Conservation (phyloP, 2,113 vertebrate species). For the Antennarius striatus region DNA sequence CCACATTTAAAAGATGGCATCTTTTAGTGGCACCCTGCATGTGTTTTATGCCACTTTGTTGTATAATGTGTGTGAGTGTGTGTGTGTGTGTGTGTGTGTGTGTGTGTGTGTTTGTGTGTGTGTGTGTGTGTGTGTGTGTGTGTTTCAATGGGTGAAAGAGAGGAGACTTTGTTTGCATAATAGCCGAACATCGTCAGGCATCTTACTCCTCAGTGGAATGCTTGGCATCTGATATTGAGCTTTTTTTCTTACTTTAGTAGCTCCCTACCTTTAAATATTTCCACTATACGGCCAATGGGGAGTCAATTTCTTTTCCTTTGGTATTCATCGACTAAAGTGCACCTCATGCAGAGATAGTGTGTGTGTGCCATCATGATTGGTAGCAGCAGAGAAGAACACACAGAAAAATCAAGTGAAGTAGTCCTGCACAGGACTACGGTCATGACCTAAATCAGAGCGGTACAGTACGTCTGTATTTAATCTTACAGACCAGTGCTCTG, state of each 20-base stretch:
- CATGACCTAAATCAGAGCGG: slow-evolving; percentile 19
- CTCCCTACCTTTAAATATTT: not conserved
- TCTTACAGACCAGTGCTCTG: not conserved
- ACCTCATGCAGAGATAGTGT: not conserved
- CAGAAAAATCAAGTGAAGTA: slow-evolving; percentile 11
- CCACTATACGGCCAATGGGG: not conserved
- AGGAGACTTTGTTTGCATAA: slow-evolving; percentile 12
- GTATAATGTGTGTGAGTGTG: no score
- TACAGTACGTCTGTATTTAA: slow-evolving; percentile 11
- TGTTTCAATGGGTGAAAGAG: slow-evolving; percentile 1
- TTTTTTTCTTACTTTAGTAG: not conserved
- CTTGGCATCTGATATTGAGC: slow-evolving; percentile 7
- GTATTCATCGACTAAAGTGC: slow-evolving; percentile 5
- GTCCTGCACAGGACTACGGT: slow-evolving; percentile 3
- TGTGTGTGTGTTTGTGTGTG: not conserved
- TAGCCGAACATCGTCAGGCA: not conserved
- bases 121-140: not conserved
- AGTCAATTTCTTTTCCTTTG: not conserved
- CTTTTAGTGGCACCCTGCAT: not conserved
- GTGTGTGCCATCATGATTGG: not conserved
- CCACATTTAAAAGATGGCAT: no score
- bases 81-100: not conserved
- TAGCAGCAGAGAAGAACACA: slow-evolving; percentile 6
- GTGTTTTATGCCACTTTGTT: slow-evolving; percentile 2
- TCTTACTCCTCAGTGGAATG: not conserved